Conservation (phyloP, 2,888 invertebrate genomes). For the Apodemia hepburni region DNA sequence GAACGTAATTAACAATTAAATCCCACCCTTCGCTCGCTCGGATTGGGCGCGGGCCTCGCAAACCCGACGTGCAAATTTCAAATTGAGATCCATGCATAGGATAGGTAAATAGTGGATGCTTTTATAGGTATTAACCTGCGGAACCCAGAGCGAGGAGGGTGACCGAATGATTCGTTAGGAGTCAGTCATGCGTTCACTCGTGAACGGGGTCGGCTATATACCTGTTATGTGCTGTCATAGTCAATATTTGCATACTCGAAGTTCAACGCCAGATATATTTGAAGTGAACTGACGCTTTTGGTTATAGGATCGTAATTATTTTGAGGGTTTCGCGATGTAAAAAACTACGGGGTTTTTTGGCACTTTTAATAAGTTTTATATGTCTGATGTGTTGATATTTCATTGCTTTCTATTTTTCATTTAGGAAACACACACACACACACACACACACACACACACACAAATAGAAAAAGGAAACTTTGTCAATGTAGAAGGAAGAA, state of each 20-base stretch:
- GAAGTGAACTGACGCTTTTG: conserved; percentile 10
- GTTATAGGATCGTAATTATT: conserved; percentile 28
- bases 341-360: background rate
- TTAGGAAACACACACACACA: no score
- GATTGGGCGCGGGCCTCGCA: conserved; percentile 48
- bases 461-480: no score
- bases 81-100: conserved; percentile 52
- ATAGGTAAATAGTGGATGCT: conserved; percentile 47
- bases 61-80: conserved; percentile 56
- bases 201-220: conserved; percentile 64
- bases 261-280: conserved; percentile 36
- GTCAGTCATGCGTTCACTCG: conserved; percentile 69
- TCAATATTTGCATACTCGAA: conserved; percentile 75
- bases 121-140: conserved; percentile 34
- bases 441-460: no score
- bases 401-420: no score
- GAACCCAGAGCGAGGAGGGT: conserved; percentile 28
- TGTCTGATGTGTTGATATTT: no score
- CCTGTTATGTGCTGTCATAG: conserved; percentile 66
- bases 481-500: no score
- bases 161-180: conserved; percentile 62
- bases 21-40: conserved; percentile 35
- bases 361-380: background rate
- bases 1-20: conserved; percentile 68
- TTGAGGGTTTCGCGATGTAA: conserved; percentile 34